These are phyloP conservation scores for Pygocentrus nattereri DNA, from an alignment of 2,797 vertebrate genomes.

Conservation along the genomic window DNA sequence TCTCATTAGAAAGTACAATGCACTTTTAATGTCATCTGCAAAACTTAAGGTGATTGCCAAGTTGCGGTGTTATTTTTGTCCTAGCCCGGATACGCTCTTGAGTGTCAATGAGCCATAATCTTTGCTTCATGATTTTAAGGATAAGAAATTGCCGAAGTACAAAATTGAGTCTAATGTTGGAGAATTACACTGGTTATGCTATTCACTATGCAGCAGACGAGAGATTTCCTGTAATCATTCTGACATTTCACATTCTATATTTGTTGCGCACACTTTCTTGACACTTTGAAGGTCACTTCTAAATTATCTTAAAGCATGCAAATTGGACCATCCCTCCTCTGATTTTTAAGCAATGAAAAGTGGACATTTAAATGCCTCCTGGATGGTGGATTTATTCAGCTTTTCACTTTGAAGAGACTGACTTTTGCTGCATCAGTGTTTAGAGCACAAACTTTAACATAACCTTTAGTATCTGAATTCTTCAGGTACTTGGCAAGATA, in stretches of 20 bases:
- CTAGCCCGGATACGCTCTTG: not conserved
- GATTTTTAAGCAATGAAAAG: conserved; percentile 48
- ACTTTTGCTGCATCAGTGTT: conserved; percentile 29
- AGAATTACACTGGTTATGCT: conserved; percentile 69
- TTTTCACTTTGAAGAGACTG: conserved; percentile 26
- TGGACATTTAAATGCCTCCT: conserved; percentile 42
- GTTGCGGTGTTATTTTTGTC: conserved; percentile 1
- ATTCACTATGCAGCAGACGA: conserved; percentile 61
- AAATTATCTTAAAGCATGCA: conserved; percentile 81
- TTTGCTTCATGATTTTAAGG: conserved; percentile 23
- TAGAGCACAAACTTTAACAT: not conserved
- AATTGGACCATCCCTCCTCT: conserved; percentile 71
- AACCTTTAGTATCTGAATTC: not conserved
- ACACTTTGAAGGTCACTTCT: conserved; percentile 80
- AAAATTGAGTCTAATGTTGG: conserved; percentile 59
- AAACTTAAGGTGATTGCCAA: not conserved
- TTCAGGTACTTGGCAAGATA: not conserved
- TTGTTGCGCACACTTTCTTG: conserved; percentile 73
- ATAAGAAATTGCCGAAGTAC: conserved; percentile 24
- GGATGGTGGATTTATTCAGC: conserved; percentile 34
- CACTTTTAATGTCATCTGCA: not conserved
- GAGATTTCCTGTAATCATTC: conserved; percentile 68
- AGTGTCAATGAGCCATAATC: conserved; percentile 26
- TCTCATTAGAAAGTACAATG: not conserved
- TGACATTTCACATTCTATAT: conserved; percentile 82